A percentile compares a stretch with the other conserved stretches of the same genome.
phyloP scores from a whole-genome alignment of 2,888 invertebrate species.

The Lottia gigantea region DNA sequence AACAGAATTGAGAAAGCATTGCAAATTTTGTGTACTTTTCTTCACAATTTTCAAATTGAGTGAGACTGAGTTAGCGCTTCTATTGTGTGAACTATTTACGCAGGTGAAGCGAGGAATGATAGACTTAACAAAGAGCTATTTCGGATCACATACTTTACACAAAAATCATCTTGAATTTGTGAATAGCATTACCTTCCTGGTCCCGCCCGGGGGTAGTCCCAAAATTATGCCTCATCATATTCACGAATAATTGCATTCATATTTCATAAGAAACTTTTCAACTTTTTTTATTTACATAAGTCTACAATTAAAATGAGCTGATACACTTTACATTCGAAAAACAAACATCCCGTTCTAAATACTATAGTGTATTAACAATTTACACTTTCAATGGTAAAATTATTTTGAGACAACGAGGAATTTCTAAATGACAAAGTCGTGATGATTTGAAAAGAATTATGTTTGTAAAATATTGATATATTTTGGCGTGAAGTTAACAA shows the following conservation, averaged over 20 bases:
- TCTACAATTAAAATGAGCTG: too few species aligned
- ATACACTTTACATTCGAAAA: too few species aligned
- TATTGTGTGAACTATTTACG: constrained; percentile 23
- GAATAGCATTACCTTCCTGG: constrained; percentile 7
- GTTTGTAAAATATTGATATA: constrained; percentile 1
- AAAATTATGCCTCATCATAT: constrained; percentile 7
- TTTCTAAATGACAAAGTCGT: too few species aligned
- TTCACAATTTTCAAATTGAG: constrained; percentile 19
- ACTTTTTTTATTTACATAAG: too few species aligned
- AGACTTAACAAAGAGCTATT: constrained; percentile 12
- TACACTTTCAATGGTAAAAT: too few species aligned
- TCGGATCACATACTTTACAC: constrained; percentile 16
- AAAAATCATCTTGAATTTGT: constrained; percentile 12
- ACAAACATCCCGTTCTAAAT: too few species aligned
- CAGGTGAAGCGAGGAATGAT: constrained; percentile 23
- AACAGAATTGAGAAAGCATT: constrained; percentile 14
- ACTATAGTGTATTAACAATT: too few species aligned
- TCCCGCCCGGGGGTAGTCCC: constrained; percentile 7
- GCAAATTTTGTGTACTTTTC: constrained; percentile 21
- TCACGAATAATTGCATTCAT: neutral
- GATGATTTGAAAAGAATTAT: too few species aligned
- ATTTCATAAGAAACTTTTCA: neutral
- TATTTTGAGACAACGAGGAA: too few species aligned
- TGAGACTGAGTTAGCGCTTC: constrained; percentile 13
- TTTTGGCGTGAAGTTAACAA: constrained; percentile 2